These are phyloP conservation scores for Netelia fuscicornis DNA, from an alignment of 2,888 invertebrate genomes.

Conservation along the genomic window DNA sequence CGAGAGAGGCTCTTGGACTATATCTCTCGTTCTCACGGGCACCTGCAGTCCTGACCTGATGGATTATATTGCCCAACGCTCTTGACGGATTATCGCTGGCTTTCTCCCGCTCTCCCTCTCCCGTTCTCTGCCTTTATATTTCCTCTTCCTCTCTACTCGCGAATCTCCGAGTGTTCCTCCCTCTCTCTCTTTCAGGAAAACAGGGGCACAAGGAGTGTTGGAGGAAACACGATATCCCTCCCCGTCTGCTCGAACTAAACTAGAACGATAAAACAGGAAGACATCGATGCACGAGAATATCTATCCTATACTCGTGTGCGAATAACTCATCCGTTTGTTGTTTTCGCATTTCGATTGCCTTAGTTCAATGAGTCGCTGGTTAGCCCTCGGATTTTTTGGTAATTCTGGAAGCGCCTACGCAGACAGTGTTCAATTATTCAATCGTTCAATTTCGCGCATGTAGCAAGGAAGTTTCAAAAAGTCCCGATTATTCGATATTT, in stretches of 20 bases:
- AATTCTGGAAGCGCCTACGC: too few relatives aligned
- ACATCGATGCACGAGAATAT: conserved; percentile 21
- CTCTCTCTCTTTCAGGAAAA: conserved; percentile 19
- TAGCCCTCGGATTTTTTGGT: too few relatives aligned
- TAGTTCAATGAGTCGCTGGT: too few relatives aligned
- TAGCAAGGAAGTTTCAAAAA: too few relatives aligned
- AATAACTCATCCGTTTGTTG: too few relatives aligned
- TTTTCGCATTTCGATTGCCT: too few relatives aligned
- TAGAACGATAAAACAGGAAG: background rate
- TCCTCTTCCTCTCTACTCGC: background rate
- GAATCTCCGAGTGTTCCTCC: background rate
- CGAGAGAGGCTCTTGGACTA: conserved; percentile 15
- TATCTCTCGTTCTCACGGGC: conserved; percentile 75
- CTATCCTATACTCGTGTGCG: background rate
- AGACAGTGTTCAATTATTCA: too few relatives aligned
- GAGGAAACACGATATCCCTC: conserved; percentile 50
- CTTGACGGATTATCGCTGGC: conserved; percentile 82
- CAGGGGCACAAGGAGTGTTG: conserved; percentile 29
- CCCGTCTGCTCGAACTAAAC: background rate
- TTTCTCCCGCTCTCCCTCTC: conserved; percentile 51
- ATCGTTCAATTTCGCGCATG: too few relatives aligned
- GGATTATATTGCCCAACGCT: conserved; percentile 82
- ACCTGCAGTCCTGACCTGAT: conserved; percentile 81
- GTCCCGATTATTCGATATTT: too few relatives aligned
- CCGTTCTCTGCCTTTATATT: conserved; percentile 8